Base-by-base conservation (phyloP, 2,888 invertebrate species). In the Sinotaia quadrata region DNA sequence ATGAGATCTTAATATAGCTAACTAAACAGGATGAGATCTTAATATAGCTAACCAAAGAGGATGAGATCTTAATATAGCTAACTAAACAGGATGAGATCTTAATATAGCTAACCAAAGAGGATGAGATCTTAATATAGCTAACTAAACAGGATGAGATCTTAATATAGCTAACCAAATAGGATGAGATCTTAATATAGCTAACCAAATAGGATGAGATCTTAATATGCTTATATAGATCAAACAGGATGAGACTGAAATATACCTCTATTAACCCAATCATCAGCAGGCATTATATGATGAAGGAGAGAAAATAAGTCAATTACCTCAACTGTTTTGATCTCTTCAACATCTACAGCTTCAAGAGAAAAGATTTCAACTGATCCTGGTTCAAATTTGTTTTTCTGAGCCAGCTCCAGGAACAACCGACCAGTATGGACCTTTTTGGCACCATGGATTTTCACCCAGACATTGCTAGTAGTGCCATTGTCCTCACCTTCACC, bases 271-370 rank as follows among this genome's bases (percentile, higher is more conserved):
- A n/a, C n/a, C n/a, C n/a, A n/a, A n/a, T n/a, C n/a, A n/a, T n/a
- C n/a, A n/a, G n/a, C n/a, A n/a, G n/a, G n/a, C n/a, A n/a, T n/a
- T n/a, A n/a, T n/a, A n/a, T n/a, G n/a, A 52, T n/a, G 29, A 21
- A 54, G 15, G 5, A 54, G 27, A 3, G n/a, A 24, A 3, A 54
- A 5, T 18, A 54, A 54, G 18, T 12, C 8, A 41, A 47, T 49
- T 56, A 87, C 87, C 86, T 88, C 87, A 41, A 88, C 76, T 67
- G 82, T 79, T 74, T 80, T 86, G 29, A 88, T 81, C 58, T 87
- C 86, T 5, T 78, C 81, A 2, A 88, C 81, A 71, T 88, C 88
- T 0, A 81, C 73, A 15, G 87, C 87, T 69, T 88, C 88, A 18
- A 88, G 71, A 36, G 86, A 87, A 75, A 88, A 87, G 21, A 81